Conservation (phyloP, 1,140 invertebrate genomes). For the Euura saliciscinereae region DNA sequence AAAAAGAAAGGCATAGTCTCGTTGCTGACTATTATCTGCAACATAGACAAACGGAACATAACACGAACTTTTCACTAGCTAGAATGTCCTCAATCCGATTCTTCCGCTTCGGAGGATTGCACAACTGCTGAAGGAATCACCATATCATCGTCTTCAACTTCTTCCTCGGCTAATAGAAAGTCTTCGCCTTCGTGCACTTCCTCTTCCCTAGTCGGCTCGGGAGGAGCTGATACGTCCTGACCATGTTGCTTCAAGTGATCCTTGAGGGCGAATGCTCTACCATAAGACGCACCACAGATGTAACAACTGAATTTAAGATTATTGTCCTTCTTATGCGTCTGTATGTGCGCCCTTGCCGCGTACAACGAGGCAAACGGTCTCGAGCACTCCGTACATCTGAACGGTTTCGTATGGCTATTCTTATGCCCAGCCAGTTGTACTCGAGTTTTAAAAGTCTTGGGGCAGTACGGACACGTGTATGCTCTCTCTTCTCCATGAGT, state of each 20-base stretch:
- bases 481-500: conserved; percentile 73
- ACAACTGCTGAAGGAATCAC: conserved; percentile 38
- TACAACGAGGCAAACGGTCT: conserved; percentile 77
- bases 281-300: conserved; percentile 77
- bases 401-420: conserved; percentile 79
- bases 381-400: conserved; percentile 71
- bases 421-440: conserved; percentile 78
- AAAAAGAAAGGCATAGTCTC: too few species aligned
- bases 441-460: conserved; percentile 77
- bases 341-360: conserved; percentile 73
- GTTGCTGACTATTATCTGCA: background rate
- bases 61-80: conserved; percentile 28
- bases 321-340: conserved; percentile 72
- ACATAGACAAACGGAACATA: background rate
- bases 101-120: conserved; percentile 35
- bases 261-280: conserved; percentile 71
- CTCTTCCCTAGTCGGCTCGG: conserved; percentile 49
- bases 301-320: conserved; percentile 73
- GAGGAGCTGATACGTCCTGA: conserved; percentile 42
- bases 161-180: conserved; percentile 43
- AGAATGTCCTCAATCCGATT: conserved; percentile 37
- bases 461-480: conserved; percentile 75
- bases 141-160: conserved; percentile 42
- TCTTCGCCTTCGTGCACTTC: conserved; percentile 46
- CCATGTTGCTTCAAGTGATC: conserved; percentile 72